Evolutionary conservation across 2,888 invertebrate species (phyloP), one percentile per base, ranked within the genome.

Genomic region (Ctenicera cuprea): DNA sequence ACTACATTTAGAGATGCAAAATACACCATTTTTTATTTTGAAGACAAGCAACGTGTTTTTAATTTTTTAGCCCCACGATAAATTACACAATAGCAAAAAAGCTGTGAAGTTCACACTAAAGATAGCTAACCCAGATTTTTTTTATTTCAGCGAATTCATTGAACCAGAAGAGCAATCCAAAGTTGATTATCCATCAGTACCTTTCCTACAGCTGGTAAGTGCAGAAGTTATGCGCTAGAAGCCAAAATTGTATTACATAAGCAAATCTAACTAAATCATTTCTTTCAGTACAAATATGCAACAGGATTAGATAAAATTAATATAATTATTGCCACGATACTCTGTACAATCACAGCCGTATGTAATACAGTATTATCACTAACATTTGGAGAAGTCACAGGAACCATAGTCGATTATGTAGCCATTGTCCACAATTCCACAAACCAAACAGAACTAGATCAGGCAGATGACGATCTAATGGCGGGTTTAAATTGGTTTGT

Each of bases 341-440:
- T 69, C 33, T 33, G 61, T 37, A 50, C 91, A 1, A 84, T 87
- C 22, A 91, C 92, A 0, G 94, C 94, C 0, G 83, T 90, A 3
- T 89, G 91, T 33, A 90, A 92, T 54, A 94, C 94, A 0, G 81
- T 92, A 0, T 93, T 94, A 86, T 92, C 92, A 12, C 86, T 92
- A 4, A 88, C 94, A 18, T 92, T 94, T 81, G 93, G 94, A 0
- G 86, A 89, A 67, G 85, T 95, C 5, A 88, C 92, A 0, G 88
- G 91, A 75, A 88, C 89, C 30, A 92, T 94, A 88, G 92, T 86
- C 2, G 76, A 80, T n/a, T 86, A 82, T 77, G 85, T 80, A 0
- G 26, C 18, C 14, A 37, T 41, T 1, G 30, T 43, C 12, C 8
- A 11, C 0, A 61, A 50, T 9, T 9, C 26, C 41, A 7, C 62